Base-by-base conservation (phyloP, 2,888 invertebrate species). In the Poecilus cupreus region DNA sequence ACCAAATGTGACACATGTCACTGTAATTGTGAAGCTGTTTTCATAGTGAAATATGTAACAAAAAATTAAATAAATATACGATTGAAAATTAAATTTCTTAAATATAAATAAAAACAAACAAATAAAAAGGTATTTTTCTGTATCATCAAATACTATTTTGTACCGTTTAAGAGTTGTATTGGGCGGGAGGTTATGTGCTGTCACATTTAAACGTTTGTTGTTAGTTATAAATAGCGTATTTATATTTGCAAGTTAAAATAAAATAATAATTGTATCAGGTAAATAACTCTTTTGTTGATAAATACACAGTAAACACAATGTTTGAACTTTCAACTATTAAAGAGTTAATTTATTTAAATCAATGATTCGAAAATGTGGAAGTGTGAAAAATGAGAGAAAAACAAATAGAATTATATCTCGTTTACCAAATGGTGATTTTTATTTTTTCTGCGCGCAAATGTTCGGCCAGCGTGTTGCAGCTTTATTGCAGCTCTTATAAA, bases 401-500 rank as follows among this genome's bases (percentile, higher is more conserved):
- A 46, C 72, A 72, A 72, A 46, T 46, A 46, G 43, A 46, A 46
- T 72, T 24, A 46, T 24, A 46, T 22, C 46, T 74, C 51, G 75
- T 75, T 75, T 74, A 39, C 24, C 26, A 72, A 32, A 26, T 54
- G 75, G 16, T 26, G 24, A 51, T 75, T 51, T 74, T 75, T 75
- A 51, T 75, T 75, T 75, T 51, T 75, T 75, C 51, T 51, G 49
- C 11, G 51, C 49, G 51, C 51, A 75, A 77, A 77, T 77, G 57
- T 60, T 64, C 24, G 43, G 16, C 3, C 77, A 57, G 77, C 24
- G n/a, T 77, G 77, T 77, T 77, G 54, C 77, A 60, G 77, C 77
- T 60, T 77, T 77, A 77, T 60, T 77, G 77, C 77, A 60, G 64
- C 77, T 60, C 77, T 77, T 77, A 77, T 60, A 77, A 77, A 77